phyloP scores from a whole-genome alignment of 37 sponge, comb jelly and placozoan genomes.

The Haliclona indistincta region DNA sequence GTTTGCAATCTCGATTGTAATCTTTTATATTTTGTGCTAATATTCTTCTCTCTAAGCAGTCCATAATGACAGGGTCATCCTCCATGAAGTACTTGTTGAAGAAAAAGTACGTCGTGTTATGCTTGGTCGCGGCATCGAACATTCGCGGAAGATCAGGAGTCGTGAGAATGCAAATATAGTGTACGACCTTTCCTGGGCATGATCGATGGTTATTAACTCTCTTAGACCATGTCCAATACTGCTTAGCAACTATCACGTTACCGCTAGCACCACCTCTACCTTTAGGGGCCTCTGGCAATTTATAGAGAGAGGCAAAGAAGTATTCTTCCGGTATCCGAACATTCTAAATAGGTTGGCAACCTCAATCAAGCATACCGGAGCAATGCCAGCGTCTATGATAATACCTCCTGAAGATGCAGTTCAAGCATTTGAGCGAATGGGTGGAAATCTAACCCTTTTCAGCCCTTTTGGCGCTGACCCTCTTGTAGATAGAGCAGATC shows the following conservation, averaged over 20 bases:
- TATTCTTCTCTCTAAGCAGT: constrained; percentile 40
- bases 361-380: too few species aligned
- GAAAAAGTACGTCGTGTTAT: constrained; percentile 9
- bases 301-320: neutral
- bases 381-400: too few species aligned
- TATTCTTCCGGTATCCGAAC: constrained; percentile 22
- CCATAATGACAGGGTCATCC: constrained; percentile 44
- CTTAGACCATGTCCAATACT: too few species aligned
- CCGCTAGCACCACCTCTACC: neutral
- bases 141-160: neutral
- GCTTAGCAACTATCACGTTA: too few species aligned
- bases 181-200: too few species aligned
- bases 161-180: constrained; percentile 8
- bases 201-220: too few species aligned
- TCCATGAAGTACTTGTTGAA: constrained; percentile 51
- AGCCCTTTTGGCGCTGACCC: too few species aligned
- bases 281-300: constrained; percentile 1
- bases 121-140: neutral
- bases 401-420: too few species aligned
- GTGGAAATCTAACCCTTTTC: too few species aligned
- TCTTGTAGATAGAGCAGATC: too few species aligned
- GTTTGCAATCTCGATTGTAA: constrained; percentile 22
- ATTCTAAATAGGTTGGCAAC: too few species aligned
- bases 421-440: too few species aligned
- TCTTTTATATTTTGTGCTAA: constrained; percentile 28